Evolutionary conservation across 2,797 vertebrate genomes (phyloP), one percentile per base, ranked within the genome.

Genomic region (Eremophila alpestris): DNA sequence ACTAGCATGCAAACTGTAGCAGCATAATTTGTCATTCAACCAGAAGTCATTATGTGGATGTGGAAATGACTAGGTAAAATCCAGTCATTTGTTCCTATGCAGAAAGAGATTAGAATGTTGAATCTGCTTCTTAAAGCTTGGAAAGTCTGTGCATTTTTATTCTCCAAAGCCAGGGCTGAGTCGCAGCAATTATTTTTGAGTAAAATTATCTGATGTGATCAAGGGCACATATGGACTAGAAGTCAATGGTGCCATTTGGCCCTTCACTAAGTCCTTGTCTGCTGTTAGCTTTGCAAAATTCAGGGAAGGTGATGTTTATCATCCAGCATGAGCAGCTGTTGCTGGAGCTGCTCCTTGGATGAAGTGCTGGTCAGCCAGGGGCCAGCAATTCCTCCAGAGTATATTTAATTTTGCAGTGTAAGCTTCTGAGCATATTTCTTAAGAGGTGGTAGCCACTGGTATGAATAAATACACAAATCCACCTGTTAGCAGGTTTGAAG

Each of bases 261-360:
- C 36, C 65, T 81, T 83, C 4, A 1, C 20, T 13, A 76, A 51
- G 29, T 73, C 48, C 60, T 88, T 84, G 46, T 68, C 62, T 26
- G 18, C 17, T 64, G 63, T 62, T 74, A 89, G 56, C 41, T 85
- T 79, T 85, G 65, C 43, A 86, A 85, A 93, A 91, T 76, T 78
- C 59, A 45, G 69, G 55, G 71, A 70, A 83, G 54, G n/a, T 60
- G 51, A 36, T 63, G 36, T 73, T 87, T 60, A 62, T 63, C 48
- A 83, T 46, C 34, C 58, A 27, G 54, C 48, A 64, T 0, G 0
- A 83, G 40, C 89, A 95, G 89, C 87, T 81, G 93, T 51, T 89
- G 60, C 55, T 81, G 76, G 73, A 93, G 84, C 82, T 85, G 65
- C 89, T 95, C 92, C 54, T 49, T 55, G 49, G 30, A 34, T 83